Evolutionary conservation across 2,113 vertebrate genomes (phyloP).

Genomic region (Trogon melanurus): DNA sequence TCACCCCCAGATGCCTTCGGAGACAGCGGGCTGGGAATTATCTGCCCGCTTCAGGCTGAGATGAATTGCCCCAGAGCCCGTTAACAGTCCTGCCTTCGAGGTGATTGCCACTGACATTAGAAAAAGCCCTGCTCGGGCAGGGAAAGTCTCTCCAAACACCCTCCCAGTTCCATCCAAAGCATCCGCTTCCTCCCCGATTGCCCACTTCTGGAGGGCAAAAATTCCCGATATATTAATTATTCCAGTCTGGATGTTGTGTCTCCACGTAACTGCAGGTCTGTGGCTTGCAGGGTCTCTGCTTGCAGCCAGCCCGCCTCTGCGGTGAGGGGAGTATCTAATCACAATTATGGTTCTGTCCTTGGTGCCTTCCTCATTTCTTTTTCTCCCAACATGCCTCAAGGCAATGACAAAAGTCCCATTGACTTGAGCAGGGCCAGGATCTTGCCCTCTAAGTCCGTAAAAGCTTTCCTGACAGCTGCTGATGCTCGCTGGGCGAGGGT

Average conservation of each 20-base stretch:
- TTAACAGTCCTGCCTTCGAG: not conserved
- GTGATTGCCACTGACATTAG: not conserved
- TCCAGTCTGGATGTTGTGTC: accelerated
- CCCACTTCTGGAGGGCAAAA: not conserved
- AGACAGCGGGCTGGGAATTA: not conserved
- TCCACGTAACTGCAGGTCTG: not conserved
- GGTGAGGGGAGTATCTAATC: not conserved
- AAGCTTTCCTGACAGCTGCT: conserved; percentile 70
- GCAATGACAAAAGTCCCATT: not conserved
- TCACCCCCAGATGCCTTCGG: not conserved
- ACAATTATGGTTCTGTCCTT: not conserved
- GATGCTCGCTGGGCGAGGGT: conserved; percentile 67
- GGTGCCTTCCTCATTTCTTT: not conserved
- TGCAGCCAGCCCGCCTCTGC: not conserved
- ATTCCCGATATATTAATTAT: not conserved
- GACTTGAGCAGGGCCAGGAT: not conserved
- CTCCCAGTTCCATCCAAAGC: not conserved
- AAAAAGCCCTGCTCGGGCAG: not conserved
- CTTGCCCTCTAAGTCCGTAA: conserved; percentile 21
- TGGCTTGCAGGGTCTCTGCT: not conserved
- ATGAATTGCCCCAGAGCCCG: accelerated
- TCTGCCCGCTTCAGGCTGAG: not conserved
- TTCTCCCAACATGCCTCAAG: conserved; percentile 4
- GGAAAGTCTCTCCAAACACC: not conserved
- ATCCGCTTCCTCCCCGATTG: not conserved